Evolutionary conservation across 2,888 invertebrate genomes (phyloP).

Genomic region (Drosophila mettleri): DNA sequence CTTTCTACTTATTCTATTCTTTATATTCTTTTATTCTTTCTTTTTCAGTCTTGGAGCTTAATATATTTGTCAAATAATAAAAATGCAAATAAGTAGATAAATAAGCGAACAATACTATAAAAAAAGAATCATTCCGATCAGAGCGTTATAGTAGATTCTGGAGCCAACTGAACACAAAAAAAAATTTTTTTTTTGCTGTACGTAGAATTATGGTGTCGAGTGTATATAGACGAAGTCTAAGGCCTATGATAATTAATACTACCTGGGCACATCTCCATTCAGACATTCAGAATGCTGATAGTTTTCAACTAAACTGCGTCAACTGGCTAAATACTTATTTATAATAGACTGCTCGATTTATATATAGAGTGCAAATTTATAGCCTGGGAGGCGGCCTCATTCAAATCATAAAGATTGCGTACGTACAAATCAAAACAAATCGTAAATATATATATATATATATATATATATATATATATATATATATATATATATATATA

Average conservation of each 20-base stretch:
- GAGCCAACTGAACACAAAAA: no score
- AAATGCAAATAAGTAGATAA: no score
- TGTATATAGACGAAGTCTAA: background rate
- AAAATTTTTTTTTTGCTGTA: no score
- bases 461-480: background rate
- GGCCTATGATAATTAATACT: background rate
- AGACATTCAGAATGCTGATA: background rate
- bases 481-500: constrained; percentile 1
- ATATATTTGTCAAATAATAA: background rate
- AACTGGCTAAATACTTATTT: constrained; percentile 40
- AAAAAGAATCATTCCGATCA: no score
- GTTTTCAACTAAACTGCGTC: background rate
- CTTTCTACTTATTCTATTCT: background rate
- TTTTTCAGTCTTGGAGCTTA: no score
- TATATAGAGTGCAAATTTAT: constrained; percentile 50
- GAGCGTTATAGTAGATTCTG: no score
- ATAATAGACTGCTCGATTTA: constrained; percentile 33
- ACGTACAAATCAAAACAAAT: constrained; percentile 70
- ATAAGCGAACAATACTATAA: no score
- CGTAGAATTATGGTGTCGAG: no score
- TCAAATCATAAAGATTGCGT: constrained; percentile 66
- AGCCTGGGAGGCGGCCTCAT: constrained; percentile 38
- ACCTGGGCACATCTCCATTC: no score
- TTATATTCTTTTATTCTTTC: no score
- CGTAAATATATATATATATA: constrained; percentile 65